A percentile compares a stretch with the other conserved stretches of the same genome.
phyloP scores from a whole-genome alignment of 2,888 invertebrate species.

The Portevinia maculata region DNA sequence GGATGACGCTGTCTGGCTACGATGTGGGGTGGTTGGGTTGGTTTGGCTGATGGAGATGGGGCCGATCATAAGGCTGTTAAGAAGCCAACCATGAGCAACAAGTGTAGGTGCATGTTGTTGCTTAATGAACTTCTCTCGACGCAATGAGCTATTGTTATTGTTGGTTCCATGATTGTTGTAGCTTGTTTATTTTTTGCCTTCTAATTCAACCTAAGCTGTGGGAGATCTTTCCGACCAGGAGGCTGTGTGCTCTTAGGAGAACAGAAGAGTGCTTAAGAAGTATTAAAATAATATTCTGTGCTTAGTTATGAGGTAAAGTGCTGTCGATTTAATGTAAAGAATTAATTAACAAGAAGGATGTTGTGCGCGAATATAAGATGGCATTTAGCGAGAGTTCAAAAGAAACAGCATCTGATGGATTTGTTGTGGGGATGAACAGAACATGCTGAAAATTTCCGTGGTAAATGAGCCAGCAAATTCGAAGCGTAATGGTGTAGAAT shows the following conservation, averaged over 20 bases:
- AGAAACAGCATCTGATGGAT: constrained; percentile 3
- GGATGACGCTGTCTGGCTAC: constrained; percentile 14
- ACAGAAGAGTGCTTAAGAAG: constrained; percentile 41
- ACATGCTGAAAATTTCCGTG: constrained; percentile 3
- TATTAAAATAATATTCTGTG: constrained; percentile 50
- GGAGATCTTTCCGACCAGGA: constrained; percentile 19
- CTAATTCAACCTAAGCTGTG: constrained; percentile 28
- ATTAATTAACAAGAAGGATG: constrained; percentile 56
- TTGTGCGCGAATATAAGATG: constrained; percentile 16
- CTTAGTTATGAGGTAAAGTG: constrained; percentile 54
- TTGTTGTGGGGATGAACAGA: neutral
- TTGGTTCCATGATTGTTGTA: constrained; percentile 27
- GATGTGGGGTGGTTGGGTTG: constrained; percentile 18
- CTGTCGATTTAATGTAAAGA: constrained; percentile 46
- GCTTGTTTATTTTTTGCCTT: neutral
- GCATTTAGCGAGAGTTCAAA: neutral
- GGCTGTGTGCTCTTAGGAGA: constrained; percentile 6
- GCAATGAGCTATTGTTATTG: constrained; percentile 70
- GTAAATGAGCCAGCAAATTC: constrained; percentile 11
- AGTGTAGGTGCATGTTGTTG: constrained; percentile 73
- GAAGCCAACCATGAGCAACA: constrained; percentile 68
- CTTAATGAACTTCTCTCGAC: constrained; percentile 72
- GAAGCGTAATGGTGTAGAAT: neutral
- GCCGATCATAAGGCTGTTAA: constrained; percentile 38
- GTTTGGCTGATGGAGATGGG: neutral